Evolutionary conservation across 1,140 invertebrate genomes (phyloP), one percentile per base, ranked within the genome.

Genomic region (Micrasema minimum): DNA sequence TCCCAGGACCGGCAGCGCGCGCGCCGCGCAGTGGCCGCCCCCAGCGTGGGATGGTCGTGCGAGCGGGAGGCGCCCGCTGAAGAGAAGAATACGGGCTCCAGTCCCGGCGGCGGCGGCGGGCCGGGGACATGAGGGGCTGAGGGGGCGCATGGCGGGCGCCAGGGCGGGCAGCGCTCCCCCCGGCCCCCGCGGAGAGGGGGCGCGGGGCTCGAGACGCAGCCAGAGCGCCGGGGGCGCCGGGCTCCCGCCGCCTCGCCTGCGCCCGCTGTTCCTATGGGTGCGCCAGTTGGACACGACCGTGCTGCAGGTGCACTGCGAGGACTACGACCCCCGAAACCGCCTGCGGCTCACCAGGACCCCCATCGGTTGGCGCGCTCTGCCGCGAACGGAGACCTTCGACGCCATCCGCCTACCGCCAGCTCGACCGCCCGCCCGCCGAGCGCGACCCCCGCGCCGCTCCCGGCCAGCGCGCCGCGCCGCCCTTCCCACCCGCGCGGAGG

Each of bases 251-350:
- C 88, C 90, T 46, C 87, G 89, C 74, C 89, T 91, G 6, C 91
- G 90, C 78, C 92, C 92, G 55, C 91, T 94, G 66, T 94, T 94
- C 80, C 85, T 93, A 64, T 93, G 92, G 91, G 90, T 91, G 43
- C 89, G 90, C 76, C 91, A 92, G 79, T 86, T 88, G 72, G 90
- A 92, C 77, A 91, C 90, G 65, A 87, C 86, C 77, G 92, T 94
- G 77, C 88, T 93, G 77, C 90, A 93, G 80, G 92, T 94, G 72
- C 88, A 90, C 78, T 93, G 92, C 82, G 92, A 93, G 81, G 92
- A 94, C 78, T 94, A 93, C 84, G 92, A 93, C 82, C 90, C 91
- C 77, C 84, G 91, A 41, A 94, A 93, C 83, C 88, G 92, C 11
- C 92, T 94, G 70, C 88, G 91, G 72, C 82, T 94, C 75, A 91